Conservation (phyloP, 2,888 invertebrate genomes). For the Troilus luridus region DNA sequence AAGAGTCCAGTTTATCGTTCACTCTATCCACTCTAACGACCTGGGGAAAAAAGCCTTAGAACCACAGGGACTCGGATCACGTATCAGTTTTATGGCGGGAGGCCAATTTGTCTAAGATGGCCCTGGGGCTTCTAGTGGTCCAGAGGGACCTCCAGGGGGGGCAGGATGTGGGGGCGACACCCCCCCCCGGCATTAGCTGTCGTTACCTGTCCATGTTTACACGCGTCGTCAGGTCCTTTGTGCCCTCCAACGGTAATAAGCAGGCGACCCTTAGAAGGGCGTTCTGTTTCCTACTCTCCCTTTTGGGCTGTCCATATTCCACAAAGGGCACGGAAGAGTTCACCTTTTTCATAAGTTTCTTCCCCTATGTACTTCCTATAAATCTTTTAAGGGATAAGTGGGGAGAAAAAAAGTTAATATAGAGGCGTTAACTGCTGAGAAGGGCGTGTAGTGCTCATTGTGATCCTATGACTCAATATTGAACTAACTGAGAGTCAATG, state of each 20-base stretch:
- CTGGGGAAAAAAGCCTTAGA: neutral
- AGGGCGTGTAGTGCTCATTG: neutral
- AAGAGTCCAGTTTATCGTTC: neutral
- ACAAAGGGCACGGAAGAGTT: slow-evolving; percentile 5
- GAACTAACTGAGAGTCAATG: neutral
- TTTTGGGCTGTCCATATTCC: slow-evolving; percentile 1
- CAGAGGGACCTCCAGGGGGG: neutral
- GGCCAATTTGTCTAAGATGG: slow-evolving; percentile 57
- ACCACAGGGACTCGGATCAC: slow-evolving; percentile 38
- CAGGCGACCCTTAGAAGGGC: slow-evolving; percentile 1
- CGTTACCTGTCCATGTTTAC: slow-evolving; percentile 48
- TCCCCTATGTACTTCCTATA: slow-evolving; percentile 14
- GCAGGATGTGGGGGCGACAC: neutral
- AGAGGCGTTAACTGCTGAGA: neutral
- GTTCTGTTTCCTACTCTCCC: neutral
- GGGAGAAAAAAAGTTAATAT: slow-evolving; percentile 8
- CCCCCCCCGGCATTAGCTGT: slow-evolving; percentile 19
- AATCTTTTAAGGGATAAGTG: neutral
- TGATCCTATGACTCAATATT: neutral
- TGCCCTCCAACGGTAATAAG: slow-evolving; percentile 34
- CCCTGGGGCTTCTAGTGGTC: neutral
- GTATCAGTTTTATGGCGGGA: slow-evolving; percentile 52
- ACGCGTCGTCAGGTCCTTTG: slow-evolving; percentile 23
- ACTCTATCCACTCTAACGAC: slow-evolving; percentile 11
- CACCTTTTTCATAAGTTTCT: slow-evolving; percentile 26